Evolutionary conservation across 2,888 invertebrate species (phyloP).

Genomic region (Heliconius charithonia): DNA sequence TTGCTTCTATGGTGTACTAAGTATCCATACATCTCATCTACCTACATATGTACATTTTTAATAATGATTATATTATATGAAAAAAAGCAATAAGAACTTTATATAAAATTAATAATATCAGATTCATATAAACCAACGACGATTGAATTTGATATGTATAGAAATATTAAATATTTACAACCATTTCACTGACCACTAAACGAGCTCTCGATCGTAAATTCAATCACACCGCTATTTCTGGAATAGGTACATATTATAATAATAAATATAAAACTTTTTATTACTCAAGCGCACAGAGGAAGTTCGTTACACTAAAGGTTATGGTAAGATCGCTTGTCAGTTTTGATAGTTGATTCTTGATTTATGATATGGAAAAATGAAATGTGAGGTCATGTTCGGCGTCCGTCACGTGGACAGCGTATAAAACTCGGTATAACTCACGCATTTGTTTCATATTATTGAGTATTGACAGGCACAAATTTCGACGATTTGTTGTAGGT

Average conservation of each 20-base stretch:
- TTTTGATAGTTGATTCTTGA: constrained; percentile 75
- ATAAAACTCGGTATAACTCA: constrained; percentile 74
- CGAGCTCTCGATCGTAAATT: constrained; percentile 54
- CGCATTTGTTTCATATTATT: constrained; percentile 56
- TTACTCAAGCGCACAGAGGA: constrained; percentile 63
- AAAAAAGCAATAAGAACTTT: too few relatives aligned
- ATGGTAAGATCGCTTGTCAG: constrained; percentile 73
- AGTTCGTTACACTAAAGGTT: constrained; percentile 60
- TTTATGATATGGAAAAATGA: constrained; percentile 73
- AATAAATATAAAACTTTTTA: constrained; percentile 82
- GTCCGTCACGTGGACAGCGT: constrained; percentile 73
- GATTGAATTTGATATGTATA: constrained; percentile 1
- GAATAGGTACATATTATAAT: constrained; percentile 68
- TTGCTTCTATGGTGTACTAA: too few relatives aligned
- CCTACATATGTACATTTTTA: too few relatives aligned
- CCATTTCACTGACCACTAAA: constrained; percentile 37
- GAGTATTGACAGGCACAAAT: constrained; percentile 62
- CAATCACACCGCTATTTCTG: constrained; percentile 77
- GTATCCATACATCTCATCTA: too few relatives aligned
- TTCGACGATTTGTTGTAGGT: constrained; percentile 29
- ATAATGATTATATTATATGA: too few relatives aligned
- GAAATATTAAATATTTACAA: constrained; percentile 24
- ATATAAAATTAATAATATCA: not conserved
- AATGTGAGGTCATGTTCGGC: constrained; percentile 76
- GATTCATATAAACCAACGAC: constrained; percentile 3